Evolutionary conservation across 2,797 vertebrate species (phyloP).

Genomic region (Ctenochaetus hawaiiensis): DNA sequence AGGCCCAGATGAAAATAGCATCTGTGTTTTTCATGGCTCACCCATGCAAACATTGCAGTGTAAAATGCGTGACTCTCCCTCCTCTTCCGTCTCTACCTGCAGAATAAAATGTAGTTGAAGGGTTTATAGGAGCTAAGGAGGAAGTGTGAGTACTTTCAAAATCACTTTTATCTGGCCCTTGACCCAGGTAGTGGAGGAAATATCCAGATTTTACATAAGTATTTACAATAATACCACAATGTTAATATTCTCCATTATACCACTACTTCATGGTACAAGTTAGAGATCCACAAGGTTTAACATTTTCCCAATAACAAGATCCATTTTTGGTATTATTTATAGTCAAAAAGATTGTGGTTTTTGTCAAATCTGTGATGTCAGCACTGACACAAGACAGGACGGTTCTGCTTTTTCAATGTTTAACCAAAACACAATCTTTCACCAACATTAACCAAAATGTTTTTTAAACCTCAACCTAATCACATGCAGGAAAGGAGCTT

Average conservation of each 20-base stretch:
- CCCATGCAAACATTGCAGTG: slow-evolving; percentile 91
- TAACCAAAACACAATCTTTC: neutral
- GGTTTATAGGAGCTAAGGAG: slow-evolving; percentile 57
- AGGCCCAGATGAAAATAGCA: slow-evolving; percentile 96
- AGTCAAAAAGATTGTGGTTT: neutral
- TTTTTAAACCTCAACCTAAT: neutral
- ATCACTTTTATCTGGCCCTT: slow-evolving; percentile 21
- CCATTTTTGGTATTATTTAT: neutral
- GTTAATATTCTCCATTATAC: neutral
- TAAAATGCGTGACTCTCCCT: slow-evolving; percentile 89
- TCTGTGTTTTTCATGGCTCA: slow-evolving; percentile 95
- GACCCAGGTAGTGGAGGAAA: slow-evolving; percentile 30
- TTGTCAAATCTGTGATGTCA: neutral
- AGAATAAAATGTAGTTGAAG: slow-evolving; percentile 30
- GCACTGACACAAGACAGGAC: neutral
- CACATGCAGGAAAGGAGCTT: neutral
- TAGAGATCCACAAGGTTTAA: neutral
- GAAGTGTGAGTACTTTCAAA: slow-evolving; percentile 81
- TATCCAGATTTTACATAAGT: neutral
- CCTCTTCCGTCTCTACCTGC: slow-evolving; percentile 61
- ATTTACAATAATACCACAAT: neutral
- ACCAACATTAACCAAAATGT: neutral
- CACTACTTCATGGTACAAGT: neutral
- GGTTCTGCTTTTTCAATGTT: neutral
- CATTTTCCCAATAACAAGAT: neutral